Evolutionary conservation across 2,113 vertebrate species (phyloP).

Genomic region (Neotoma lepida): DNA sequence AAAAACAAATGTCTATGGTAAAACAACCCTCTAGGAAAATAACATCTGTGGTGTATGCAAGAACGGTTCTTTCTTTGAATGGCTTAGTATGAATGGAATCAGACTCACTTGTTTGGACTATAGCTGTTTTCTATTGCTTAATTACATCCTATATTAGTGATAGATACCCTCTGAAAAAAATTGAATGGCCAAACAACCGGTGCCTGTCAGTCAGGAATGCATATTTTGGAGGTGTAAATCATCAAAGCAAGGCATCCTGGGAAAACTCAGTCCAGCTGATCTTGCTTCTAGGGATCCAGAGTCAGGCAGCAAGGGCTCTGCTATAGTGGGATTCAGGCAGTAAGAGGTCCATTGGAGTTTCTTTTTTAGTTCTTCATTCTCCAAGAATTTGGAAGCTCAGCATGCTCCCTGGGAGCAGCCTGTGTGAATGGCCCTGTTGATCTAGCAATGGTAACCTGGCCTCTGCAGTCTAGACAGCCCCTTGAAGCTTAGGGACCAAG

Average conservation of each 20-base stretch:
- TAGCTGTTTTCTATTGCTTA: background rate
- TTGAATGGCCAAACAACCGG: background rate
- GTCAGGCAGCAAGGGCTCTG: background rate
- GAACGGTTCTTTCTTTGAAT: background rate
- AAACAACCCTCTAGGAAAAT: slow-evolving; percentile 22
- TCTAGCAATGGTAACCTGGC: background rate
- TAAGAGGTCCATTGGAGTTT: background rate
- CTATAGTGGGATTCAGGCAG: background rate
- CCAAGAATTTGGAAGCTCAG: slow-evolving; percentile 26
- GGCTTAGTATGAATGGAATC: background rate
- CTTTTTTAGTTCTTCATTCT: background rate
- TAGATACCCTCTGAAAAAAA: background rate
- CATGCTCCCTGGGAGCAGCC: background rate
- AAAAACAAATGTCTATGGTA: slow-evolving; percentile 11
- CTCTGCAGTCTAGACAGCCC: background rate
- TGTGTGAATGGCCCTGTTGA: background rate
- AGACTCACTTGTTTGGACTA: background rate
- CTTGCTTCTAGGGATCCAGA: background rate
- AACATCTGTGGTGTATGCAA: slow-evolving; percentile 29
- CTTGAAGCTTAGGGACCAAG: background rate
- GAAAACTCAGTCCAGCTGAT: background rate
- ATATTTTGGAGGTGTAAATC: background rate
- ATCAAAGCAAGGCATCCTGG: background rate
- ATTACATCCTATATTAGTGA: background rate
- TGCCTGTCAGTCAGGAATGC: background rate